A percentile compares a stretch with the other conserved stretches of the same genome.
These are phyloP conservation scores for Monodelphis domestica DNA, from an alignment of 2,797 vertebrate genomes.

Conservation along the genomic window DNA sequence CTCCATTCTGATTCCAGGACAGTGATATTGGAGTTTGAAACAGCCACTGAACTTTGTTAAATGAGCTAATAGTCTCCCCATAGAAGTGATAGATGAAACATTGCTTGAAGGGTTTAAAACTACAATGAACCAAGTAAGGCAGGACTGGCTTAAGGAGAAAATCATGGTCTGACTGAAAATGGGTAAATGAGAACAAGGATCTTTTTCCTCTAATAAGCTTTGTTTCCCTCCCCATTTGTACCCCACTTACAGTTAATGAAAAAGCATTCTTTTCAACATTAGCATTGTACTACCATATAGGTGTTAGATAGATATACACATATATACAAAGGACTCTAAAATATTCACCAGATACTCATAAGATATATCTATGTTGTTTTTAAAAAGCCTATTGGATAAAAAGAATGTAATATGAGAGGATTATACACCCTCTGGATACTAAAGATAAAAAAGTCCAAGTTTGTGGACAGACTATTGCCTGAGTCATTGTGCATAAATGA, in stretches of 20 bases:
- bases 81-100: constrained; percentile 52
- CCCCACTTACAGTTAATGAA: not conserved
- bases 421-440: not conserved
- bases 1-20: constrained; percentile 43
- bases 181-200: not conserved
- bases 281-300: not conserved
- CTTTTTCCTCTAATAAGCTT: not conserved
- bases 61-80: constrained; percentile 43
- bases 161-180: not conserved
- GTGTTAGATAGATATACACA: not conserved
- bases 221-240: not conserved
- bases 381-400: constrained; percentile 8
- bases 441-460: constrained; percentile 2
- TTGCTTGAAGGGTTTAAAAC: constrained; percentile 61
- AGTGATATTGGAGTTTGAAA: constrained; percentile 66
- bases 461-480: not conserved
- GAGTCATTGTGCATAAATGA: not conserved
- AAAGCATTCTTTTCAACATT: not conserved
- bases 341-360: constrained; percentile 2
- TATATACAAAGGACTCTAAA: not conserved
- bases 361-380: constrained; percentile 3
- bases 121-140: constrained; percentile 18
- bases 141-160: constrained; percentile 43
- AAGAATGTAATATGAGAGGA: constrained; percentile 1
- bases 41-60: constrained; percentile 64